A percentile compares a stretch with the other conserved stretches of the same genome.
Conservation (phyloP, 2,113 vertebrate species). For the Saccopteryx leptura region DNA sequence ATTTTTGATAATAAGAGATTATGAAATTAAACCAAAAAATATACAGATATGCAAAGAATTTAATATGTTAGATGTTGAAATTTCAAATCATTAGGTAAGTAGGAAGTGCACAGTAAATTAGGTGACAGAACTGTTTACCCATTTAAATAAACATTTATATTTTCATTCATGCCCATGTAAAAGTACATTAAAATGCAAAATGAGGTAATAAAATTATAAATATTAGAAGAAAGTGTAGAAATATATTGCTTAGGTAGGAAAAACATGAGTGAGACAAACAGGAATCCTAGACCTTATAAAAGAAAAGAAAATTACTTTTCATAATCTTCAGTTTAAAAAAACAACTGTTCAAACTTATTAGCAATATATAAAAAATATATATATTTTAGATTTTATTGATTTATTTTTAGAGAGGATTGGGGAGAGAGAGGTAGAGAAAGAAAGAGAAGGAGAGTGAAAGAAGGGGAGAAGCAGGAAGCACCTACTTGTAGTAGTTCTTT, state of each 20-base stretch:
- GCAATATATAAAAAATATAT: neutral
- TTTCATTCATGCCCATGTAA: neutral
- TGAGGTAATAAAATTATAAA: neutral
- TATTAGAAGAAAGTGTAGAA: neutral
- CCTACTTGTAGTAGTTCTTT: too few species aligned
- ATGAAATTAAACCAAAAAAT: neutral
- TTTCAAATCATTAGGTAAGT: neutral
- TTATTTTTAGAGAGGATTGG: too few species aligned
- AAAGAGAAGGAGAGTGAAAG: too few species aligned
- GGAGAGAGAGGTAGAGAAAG: too few species aligned
- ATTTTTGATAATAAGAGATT: neutral
- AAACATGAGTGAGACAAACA: neutral
- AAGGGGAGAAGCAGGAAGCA: too few species aligned
- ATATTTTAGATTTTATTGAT: too few species aligned
- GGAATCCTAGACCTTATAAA: neutral
- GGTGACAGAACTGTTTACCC: neutral
- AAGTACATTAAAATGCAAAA: neutral
- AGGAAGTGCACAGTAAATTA: neutral
- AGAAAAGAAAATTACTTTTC: neutral
- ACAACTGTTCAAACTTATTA: neutral
- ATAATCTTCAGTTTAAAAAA: neutral
- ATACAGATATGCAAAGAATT: neutral
- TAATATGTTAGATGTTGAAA: neutral
- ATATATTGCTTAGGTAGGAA: neutral
- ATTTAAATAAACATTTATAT: conserved; percentile 40